Evolutionary conservation across 2,888 invertebrate genomes (phyloP).

Genomic region (Julus scanicus): DNA sequence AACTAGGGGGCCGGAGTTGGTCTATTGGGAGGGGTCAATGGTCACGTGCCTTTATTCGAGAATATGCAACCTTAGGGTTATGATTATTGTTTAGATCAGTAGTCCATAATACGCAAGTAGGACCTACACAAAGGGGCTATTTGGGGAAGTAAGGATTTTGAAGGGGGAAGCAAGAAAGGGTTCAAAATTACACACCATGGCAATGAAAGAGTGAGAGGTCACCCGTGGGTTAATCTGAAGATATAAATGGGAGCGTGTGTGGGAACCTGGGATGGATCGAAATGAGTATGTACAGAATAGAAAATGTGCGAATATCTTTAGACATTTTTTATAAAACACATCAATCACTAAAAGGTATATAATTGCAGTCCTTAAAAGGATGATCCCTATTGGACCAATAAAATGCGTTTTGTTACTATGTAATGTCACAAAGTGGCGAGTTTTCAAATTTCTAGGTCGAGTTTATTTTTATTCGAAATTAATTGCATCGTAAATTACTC

Average conservation of each 20-base stretch:
- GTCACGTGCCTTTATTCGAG: slow-evolving; percentile 16
- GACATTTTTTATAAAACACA: too few relatives aligned
- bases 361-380: too few relatives aligned
- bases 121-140: background rate
- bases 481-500: too few relatives aligned
- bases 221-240: background rate
- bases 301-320: too few relatives aligned
- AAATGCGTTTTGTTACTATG: too few relatives aligned
- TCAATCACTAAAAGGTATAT: too few relatives aligned
- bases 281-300: too few relatives aligned
- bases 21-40: background rate
- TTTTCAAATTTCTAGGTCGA: too few relatives aligned
- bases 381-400: too few relatives aligned
- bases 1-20: background rate
- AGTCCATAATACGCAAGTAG: background rate
- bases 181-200: background rate
- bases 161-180: background rate
- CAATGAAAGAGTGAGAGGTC: background rate
- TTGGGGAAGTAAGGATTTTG: background rate
- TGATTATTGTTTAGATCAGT: slow-evolving; percentile 1
- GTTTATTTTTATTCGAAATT: too few relatives aligned
- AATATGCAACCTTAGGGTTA: background rate
- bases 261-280: background rate
- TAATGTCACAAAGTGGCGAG: too few relatives aligned
- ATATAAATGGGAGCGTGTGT: background rate